Percentiles rank a stretch among this genome's conserved stretches.
Evolutionary conservation across 2,113 vertebrate genomes (phyloP).

Genomic region (Rhizomys pruinosus): DNA sequence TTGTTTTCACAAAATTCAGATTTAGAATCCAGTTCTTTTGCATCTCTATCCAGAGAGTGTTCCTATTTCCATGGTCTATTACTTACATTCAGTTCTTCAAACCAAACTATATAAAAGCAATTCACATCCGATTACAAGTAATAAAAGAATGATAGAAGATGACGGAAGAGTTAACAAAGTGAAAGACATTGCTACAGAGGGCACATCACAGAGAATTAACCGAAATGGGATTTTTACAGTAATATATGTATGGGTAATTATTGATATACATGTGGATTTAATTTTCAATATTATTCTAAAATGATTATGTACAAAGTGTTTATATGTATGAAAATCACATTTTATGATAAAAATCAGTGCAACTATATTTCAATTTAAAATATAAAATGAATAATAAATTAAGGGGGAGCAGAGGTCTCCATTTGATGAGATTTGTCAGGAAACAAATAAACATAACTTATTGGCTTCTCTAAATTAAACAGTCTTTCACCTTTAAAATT

Average conservation of each 20-base stretch:
- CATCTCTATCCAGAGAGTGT: neutral
- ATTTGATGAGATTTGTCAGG: neutral
- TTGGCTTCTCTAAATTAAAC: neutral
- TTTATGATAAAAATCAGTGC: neutral
- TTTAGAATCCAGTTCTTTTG: neutral
- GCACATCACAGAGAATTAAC: neutral
- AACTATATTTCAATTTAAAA: neutral
- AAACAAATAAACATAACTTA: neutral
- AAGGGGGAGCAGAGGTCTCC: neutral
- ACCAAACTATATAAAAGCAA: neutral
- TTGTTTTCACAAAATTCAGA: neutral
- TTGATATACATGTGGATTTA: neutral
- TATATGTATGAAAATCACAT: neutral
- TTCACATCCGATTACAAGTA: neutral
- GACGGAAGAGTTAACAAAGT: neutral
- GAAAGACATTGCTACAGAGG: neutral
- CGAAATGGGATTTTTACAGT: neutral
- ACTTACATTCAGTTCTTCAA: neutral
- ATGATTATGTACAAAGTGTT: neutral
- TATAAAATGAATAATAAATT: neutral
- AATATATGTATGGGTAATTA: rapidly evolving
- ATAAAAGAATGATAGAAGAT: rapidly evolving
- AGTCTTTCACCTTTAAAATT: neutral
- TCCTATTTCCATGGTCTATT: neutral
- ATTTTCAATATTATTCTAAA: neutral